These are phyloP conservation scores for Pollachius pollachius DNA, from an alignment of 2,113 vertebrate genomes.

Conservation along the genomic window DNA sequence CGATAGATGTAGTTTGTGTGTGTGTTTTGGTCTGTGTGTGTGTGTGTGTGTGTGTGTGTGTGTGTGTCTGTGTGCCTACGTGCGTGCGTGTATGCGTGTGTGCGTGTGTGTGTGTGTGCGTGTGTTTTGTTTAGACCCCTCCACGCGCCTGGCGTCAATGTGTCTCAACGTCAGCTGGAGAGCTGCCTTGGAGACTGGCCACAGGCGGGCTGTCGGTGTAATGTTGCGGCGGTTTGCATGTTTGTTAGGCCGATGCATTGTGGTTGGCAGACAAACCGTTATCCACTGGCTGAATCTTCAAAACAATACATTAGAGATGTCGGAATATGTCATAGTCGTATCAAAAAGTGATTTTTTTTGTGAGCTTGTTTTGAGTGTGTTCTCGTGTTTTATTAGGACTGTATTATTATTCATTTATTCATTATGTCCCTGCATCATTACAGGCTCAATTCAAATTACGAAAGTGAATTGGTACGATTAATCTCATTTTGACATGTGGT, in stretches of 20 bases:
- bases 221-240: conserved; percentile 36
- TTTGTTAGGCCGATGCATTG: conserved; percentile 22
- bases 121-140: background rate
- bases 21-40: background rate
- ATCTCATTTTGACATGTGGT: background rate
- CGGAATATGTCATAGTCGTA: too few relatives aligned
- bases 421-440: conserved; percentile 13
- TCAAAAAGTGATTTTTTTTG: too few relatives aligned
- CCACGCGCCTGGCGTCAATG: conserved; percentile 59
- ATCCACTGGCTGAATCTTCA: too few relatives aligned
- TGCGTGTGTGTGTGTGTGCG: conserved; percentile 9
- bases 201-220: conserved; percentile 47
- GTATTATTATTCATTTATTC: too few relatives aligned
- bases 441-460: background rate
- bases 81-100: background rate
- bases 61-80: background rate
- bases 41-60: too few relatives aligned
- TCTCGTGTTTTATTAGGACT: too few relatives aligned
- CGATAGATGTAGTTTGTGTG: too few relatives aligned
- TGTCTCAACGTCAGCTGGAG: conserved; percentile 60
- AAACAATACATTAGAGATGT: too few relatives aligned
- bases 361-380: too few relatives aligned
- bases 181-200: conserved; percentile 54
- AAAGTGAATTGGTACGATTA: too few relatives aligned
- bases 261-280: too few relatives aligned